Evolutionary conservation across 1,140 invertebrate species (phyloP).

Genomic region (Megalopta genalis): DNA sequence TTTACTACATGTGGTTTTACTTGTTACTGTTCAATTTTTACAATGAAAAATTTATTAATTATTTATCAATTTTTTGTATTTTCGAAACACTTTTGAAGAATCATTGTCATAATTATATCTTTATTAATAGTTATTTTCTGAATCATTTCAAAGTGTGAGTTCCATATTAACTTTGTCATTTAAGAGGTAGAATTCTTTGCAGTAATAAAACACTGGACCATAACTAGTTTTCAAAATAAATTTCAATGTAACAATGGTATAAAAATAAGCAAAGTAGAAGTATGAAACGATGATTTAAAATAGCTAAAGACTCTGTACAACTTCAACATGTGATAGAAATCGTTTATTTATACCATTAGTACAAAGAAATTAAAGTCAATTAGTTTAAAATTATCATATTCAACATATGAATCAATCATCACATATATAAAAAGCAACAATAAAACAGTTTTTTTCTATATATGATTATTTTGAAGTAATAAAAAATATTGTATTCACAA

Average conservation of each 20-base stretch:
- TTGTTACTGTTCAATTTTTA: background rate
- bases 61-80: no score
- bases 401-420: conserved; percentile 18
- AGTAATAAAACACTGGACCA: conserved; percentile 68
- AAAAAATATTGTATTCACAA: conserved; percentile 5
- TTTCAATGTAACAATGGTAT: conserved; percentile 69
- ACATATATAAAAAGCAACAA: conserved; percentile 29
- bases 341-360: conserved; percentile 60
- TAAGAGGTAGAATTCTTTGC: conserved; percentile 51
- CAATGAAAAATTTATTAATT: conserved; percentile 1
- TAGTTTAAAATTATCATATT: conserved; percentile 38
- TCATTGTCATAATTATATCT: no score
- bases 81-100: no score
- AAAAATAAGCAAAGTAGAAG: conserved; percentile 51
- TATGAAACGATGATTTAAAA: background rate
- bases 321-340: conserved; percentile 29
- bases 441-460: background rate
- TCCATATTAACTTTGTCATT: conserved; percentile 17
- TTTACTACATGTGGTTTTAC: background rate
- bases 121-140: no score
- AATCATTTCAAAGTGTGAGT: background rate
- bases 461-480: conserved; percentile 28
- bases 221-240: conserved; percentile 58
- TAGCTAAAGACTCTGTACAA: background rate
- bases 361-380: conserved; percentile 61